Conservation (phyloP, 2,113 vertebrate genomes). For the Osmerus eperlanus region DNA sequence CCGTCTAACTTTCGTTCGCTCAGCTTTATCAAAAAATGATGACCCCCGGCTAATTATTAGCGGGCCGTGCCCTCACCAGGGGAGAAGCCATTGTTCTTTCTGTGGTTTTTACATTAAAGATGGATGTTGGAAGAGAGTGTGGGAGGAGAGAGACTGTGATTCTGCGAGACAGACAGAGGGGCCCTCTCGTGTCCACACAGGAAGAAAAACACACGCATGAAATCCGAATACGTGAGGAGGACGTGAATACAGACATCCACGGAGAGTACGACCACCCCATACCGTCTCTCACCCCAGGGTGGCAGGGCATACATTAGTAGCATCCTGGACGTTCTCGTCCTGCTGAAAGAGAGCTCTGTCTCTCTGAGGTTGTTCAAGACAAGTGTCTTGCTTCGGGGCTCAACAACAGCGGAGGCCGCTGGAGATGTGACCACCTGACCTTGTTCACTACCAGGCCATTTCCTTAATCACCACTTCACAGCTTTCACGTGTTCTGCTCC, state of each 20-base stretch:
- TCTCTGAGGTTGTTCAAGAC: conserved; percentile 4
- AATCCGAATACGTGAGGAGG: not conserved
- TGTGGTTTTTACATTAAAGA: conserved; percentile 66
- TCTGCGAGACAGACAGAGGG: conserved; percentile 11
- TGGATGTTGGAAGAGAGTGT: conserved; percentile 54
- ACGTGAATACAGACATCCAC: no score
- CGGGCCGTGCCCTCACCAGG: conserved; percentile 18
- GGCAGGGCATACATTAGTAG: conserved; percentile 16
- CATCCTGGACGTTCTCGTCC: conserved; percentile 15
- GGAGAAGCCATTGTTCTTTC: conserved; percentile 58
- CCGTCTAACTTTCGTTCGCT: conserved; percentile 6
- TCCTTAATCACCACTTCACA: conserved; percentile 25
- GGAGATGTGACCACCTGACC: conserved; percentile 27
- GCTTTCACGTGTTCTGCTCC: conserved; percentile 25
- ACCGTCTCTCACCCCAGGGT: conserved; percentile 24
- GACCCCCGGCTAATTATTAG: conserved; percentile 67
- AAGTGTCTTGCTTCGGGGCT: conserved; percentile 19
- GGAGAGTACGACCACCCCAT: not conserved
- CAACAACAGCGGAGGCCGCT: not conserved
- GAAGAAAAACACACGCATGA: not conserved
- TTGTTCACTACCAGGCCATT: not conserved
- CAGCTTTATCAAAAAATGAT: conserved; percentile 64
- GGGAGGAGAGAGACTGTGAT: conserved; percentile 26
- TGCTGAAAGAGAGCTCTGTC: not conserved
- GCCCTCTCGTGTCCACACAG: conserved; percentile 7